phyloP scores from a whole-genome alignment of 2,797 vertebrate species.

The Leontopithecus rosalia region DNA sequence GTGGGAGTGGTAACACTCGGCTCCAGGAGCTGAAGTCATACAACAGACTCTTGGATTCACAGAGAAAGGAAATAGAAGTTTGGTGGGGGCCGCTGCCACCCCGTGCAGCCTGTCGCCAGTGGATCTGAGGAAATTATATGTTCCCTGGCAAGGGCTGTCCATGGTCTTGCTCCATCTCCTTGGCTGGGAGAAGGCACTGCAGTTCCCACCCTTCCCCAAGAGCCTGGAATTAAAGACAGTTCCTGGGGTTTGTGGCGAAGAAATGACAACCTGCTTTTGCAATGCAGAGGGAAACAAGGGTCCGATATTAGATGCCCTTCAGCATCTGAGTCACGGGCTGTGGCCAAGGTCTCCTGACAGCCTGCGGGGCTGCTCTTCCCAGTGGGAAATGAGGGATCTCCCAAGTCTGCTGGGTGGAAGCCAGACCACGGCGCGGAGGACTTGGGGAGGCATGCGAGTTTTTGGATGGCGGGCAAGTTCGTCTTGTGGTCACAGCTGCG shows the following conservation, averaged over 20 bases:
- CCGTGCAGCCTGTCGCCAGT: constrained; percentile 56
- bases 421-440: neutral
- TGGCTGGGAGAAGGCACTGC: neutral
- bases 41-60: neutral
- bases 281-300: neutral
- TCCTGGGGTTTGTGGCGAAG: constrained; percentile 61
- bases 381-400: constrained; percentile 49
- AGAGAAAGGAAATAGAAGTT: constrained; percentile 28
- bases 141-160: constrained; percentile 54
- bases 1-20: neutral
- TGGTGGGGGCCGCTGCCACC: neutral
- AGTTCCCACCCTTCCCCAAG: constrained; percentile 13
- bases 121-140: constrained; percentile 71
- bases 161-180: constrained; percentile 55
- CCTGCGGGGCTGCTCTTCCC: neutral
- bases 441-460: neutral
- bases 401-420: neutral
- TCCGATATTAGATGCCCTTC: neutral
- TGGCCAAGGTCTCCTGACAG: neutral
- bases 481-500: neutral
- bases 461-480: neutral
- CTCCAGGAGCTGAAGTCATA: constrained; percentile 59
- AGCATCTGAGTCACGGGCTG: neutral
- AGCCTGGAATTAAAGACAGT: constrained; percentile 38
- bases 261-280: constrained; percentile 46